phyloP scores from a whole-genome alignment of 1,140 invertebrate species.

The Nasonia giraulti region DNA sequence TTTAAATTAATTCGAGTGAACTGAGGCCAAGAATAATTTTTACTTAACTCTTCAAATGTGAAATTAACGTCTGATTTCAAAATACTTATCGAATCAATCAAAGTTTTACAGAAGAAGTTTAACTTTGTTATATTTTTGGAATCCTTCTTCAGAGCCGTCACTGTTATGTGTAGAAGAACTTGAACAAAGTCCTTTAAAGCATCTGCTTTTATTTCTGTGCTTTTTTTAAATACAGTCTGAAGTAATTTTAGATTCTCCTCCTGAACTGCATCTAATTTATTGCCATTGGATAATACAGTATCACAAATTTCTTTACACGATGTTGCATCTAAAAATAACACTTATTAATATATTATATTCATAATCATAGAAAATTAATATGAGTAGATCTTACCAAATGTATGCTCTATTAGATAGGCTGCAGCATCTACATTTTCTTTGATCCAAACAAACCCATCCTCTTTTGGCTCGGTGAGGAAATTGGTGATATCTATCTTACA shows the following conservation, averaged over 20 bases:
- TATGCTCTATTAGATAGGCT: conserved; percentile 63
- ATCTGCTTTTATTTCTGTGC: conserved; percentile 63
- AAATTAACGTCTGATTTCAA: conserved; percentile 65
- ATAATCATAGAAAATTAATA: conserved; percentile 27
- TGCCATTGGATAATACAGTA: conserved; percentile 63
- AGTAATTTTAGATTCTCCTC: conserved; percentile 66
- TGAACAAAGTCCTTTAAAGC: conserved; percentile 75
- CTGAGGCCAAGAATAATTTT: conserved; percentile 78
- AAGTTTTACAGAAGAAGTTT: conserved; percentile 66
- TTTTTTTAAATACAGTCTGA: conserved; percentile 67
- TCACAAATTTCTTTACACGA: conserved; percentile 60
- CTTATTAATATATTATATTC: not conserved
- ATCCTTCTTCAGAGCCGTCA: conserved; percentile 76
- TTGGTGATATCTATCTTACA: conserved; percentile 60
- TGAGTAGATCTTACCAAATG: conserved; percentile 58
- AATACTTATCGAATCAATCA: conserved; percentile 58
- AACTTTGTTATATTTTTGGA: conserved; percentile 70
- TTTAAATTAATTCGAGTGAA: conserved; percentile 81
- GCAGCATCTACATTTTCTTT: conserved; percentile 60
- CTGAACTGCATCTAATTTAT: conserved; percentile 65
- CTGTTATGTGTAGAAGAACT: conserved; percentile 75
- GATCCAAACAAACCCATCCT: conserved; percentile 60
- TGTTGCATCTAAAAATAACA: conserved; percentile 58
- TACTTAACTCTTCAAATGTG: conserved; percentile 72
- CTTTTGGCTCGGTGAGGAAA: conserved; percentile 60